Base-by-base conservation (phyloP, 2,888 invertebrate genomes). In the Rotaria sp. region DNA sequence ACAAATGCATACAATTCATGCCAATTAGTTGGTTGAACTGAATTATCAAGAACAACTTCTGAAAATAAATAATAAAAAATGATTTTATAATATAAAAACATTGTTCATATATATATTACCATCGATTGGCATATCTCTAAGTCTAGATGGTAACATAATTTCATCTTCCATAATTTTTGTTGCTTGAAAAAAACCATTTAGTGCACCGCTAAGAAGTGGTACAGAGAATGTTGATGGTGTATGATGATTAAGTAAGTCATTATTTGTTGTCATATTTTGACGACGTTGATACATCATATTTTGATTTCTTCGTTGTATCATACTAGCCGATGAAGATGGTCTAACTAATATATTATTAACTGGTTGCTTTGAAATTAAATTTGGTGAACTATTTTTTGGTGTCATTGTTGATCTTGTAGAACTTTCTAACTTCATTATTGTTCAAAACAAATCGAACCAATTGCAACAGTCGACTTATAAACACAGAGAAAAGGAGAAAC, bases 111-210 rank as follows among this genome's bases (percentile, higher is more conserved):
- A 13, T 15, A 35, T 30, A 1, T n/a, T 80, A 80, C 80, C 80
- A n/a, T 80, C 80, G 4, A 80, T 26, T 21, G 80, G 4, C 91
- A 96, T 93, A 92, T 96, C 96, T 94, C 95, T 94, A 89, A 96
- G 93, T 87, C 96, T 94, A 91, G 95, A 95, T 87, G 96, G 96
- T 88, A 96, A 94, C 90, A 96, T 93, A 89, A 96, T 96, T n/a
- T 96, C 96, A 90, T 96, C 95, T 91, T 96, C 96, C 96, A 96
- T 96, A 89, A 94, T 93, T 91, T 94, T 95, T 52, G 96, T 96
- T 88, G 94, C 95, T 91, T 94, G 94, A 87, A 96, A 95, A 91
- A 96, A 96, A 90, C 94, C 94, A 91, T 96, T 96, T 94, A 96
- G 95, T 88, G 95, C 94, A 90, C 95, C 95, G 89, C 96, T 93